Evolutionary conservation across 2,113 vertebrate genomes (phyloP).

Genomic region (Peromyscus californicus): DNA sequence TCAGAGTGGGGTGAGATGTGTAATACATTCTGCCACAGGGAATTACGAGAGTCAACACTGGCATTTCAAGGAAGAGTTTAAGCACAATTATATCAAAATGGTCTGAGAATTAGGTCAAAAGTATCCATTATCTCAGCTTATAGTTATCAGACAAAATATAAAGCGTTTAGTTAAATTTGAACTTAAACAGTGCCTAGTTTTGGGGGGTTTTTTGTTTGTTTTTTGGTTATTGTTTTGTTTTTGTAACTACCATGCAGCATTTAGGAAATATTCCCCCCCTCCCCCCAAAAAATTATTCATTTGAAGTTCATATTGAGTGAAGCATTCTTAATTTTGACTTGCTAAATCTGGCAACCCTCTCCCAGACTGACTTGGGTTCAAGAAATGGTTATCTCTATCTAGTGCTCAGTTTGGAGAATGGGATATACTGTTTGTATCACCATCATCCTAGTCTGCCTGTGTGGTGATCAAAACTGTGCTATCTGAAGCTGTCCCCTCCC

Average conservation of each 20-base stretch:
- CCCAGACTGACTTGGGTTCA: not conserved
- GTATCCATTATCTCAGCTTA: constrained; percentile 7
- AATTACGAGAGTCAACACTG: not conserved
- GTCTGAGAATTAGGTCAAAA: not conserved
- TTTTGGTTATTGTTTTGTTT: not conserved
- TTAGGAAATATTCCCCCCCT: not conserved
- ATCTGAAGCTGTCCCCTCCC: not conserved
- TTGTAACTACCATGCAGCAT: not conserved
- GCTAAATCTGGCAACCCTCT: not conserved
- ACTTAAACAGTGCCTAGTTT: constrained; percentile 22
- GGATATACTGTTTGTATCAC: too few relatives aligned
- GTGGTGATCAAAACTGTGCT: not conserved
- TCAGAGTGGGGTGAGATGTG: not conserved
- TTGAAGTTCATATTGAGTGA: constrained; percentile 50
- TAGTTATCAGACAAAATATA: not conserved
- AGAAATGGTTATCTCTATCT: not conserved
- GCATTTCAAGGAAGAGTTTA: not conserved
- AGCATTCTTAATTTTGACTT: constrained; percentile 32
- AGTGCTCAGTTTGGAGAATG: not conserved
- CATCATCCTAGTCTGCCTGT: not conserved
- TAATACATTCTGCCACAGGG: not conserved
- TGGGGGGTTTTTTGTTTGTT: not conserved
- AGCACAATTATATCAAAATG: not conserved
- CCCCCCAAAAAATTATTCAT: not conserved
- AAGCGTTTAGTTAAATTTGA: not conserved